A percentile compares a stretch with the other conserved stretches of the same genome.
These are phyloP conservation scores for Pseudolaguvia tuberculata DNA, from an alignment of 2,113 vertebrate species.

Conservation along the genomic window DNA sequence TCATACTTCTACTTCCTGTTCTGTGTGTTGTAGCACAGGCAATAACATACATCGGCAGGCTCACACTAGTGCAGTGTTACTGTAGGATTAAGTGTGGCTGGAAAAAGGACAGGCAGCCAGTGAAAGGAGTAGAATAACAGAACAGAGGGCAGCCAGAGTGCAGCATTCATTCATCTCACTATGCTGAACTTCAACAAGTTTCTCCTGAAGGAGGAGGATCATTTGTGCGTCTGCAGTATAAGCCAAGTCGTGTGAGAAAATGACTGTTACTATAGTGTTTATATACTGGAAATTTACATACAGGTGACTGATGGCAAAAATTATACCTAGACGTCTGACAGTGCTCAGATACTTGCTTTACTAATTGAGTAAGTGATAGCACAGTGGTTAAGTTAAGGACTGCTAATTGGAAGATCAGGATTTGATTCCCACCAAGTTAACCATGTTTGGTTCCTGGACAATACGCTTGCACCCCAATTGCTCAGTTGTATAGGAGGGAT, in stretches of 20 bases:
- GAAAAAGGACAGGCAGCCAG: neutral
- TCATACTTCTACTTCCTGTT: slow-evolving; percentile 6
- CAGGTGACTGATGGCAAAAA: neutral
- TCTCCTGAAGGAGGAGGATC: slow-evolving; percentile 53
- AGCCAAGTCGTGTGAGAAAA: slow-evolving; percentile 54
- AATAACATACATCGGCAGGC: neutral
- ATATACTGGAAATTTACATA: neutral
- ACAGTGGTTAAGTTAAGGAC: no score
- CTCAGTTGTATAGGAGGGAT: no score
- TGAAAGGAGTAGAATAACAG: neutral
- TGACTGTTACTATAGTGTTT: neutral
- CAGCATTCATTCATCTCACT: slow-evolving; percentile 29
- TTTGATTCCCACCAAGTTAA: no score
- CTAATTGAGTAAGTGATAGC: no score
- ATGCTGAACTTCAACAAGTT: slow-evolving; percentile 59
- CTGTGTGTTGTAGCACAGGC: neutral
- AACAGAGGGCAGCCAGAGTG: slow-evolving; percentile 7
- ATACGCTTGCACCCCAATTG: no score
- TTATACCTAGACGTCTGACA: no score
- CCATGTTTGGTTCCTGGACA: no score
- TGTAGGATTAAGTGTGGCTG: neutral
- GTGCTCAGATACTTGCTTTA: no score
- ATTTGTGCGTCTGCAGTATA: slow-evolving; percentile 56
- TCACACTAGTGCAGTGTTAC: neutral
- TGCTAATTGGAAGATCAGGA: no score